Evolutionary conservation across 2,797 vertebrate species (phyloP), one percentile per base, ranked within the genome.

Genomic region (Cetoscarus ocellatus): DNA sequence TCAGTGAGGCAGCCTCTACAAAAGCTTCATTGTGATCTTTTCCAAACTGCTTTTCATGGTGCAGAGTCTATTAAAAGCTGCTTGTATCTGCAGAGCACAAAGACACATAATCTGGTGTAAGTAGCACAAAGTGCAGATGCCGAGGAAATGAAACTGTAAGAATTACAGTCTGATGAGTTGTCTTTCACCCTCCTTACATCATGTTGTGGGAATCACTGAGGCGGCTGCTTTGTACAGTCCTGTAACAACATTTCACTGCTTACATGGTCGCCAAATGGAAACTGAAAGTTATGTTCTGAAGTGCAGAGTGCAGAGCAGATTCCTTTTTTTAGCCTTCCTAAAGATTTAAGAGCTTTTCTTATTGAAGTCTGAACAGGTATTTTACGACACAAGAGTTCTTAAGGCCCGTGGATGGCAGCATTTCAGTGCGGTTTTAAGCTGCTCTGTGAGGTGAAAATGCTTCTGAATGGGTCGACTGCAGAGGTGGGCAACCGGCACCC

Each of bases 131-230:
- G 70, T 82, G 77, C 35, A 50, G 75, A 83, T 68, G 69, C 66
- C 78, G 38, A 48, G 73, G 66, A 90, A 87, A 84, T 79, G 61
- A 57, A 85, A 85, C 86, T 73, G 42, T 45, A 75, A 86, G 75
- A 77, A 84, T 85, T 87, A 86, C 53, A 49, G 64, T 82, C 63
- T 86, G 83, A 87, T 83, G 84, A 84, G 80, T 60, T 61, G 80
- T 80, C 81, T 87, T 89, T 87, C 87, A 87, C 80, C 83, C 83
- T 49, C 42, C 82, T 89, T 90, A 84, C 81, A 83, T 87, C 79
- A 88, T 82, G 82, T 80, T 80, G 82, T 72, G 68, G 56, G 76
- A 77, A 77, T 79, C 69, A 70, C 54, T 65, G 71, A 78, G 74
- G 61, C 70, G 45, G 60, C 58, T 69, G 61, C 74, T 80, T 67